phyloP scores from a whole-genome alignment of 1,140 invertebrate genomes.

The Pseudobourletiella spinata region DNA sequence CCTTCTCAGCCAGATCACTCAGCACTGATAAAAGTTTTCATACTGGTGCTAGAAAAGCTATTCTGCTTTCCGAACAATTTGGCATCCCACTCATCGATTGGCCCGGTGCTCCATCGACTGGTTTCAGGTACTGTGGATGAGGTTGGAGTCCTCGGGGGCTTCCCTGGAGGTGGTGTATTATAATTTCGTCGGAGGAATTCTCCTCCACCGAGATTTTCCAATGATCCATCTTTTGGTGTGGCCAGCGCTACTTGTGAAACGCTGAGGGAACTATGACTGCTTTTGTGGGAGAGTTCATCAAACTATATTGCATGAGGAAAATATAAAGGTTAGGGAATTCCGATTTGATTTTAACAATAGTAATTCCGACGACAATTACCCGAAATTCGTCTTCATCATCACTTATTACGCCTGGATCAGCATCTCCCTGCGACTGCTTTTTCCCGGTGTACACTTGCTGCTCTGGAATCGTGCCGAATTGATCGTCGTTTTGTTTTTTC shows the following conservation, averaged over 20 bases:
- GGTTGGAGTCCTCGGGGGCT: conserved; percentile 40
- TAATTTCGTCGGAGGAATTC: conserved; percentile 45
- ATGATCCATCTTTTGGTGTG: conserved; percentile 47
- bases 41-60: too few relatives aligned
- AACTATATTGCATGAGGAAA: conserved; percentile 55
- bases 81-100: conserved; percentile 69
- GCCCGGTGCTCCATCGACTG: conserved; percentile 31
- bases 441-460: conserved; percentile 29
- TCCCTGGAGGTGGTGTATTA: conserved; percentile 44
- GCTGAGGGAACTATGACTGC: conserved; percentile 65
- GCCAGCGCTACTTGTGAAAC: conserved; percentile 51
- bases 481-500: conserved; percentile 35
- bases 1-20: too few relatives aligned
- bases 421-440: conserved; percentile 58
- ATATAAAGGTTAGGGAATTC: too few relatives aligned
- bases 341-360: too few relatives aligned
- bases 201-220: conserved; percentile 51
- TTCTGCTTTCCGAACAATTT: conserved; percentile 60
- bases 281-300: conserved; percentile 78
- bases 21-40: too few relatives aligned
- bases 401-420: conserved; percentile 80
- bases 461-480: conserved; percentile 31
- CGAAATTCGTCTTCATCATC: conserved; percentile 81
- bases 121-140: conserved; percentile 40
- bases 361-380: too few relatives aligned